phyloP scores from a whole-genome alignment of 2,797 vertebrate genomes.

The Peromyscus eremicus region DNA sequence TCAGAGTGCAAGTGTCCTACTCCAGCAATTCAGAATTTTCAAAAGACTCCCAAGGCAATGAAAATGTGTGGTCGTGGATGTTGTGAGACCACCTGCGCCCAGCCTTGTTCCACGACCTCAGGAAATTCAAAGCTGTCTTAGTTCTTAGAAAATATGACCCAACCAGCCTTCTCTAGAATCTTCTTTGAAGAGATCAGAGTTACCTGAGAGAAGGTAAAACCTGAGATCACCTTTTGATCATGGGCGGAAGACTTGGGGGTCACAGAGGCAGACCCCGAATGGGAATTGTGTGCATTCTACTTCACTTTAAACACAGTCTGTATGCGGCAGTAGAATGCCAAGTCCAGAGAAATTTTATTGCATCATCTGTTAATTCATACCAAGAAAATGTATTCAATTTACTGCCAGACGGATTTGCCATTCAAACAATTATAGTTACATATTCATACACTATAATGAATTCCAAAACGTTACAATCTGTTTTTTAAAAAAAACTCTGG shows the following conservation, averaged over 20 bases:
- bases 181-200: constrained; percentile 24
- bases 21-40: not conserved
- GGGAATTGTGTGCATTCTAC: not conserved
- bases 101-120: not conserved
- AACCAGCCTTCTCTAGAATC: not conserved
- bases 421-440: constrained; percentile 49
- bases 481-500: not conserved
- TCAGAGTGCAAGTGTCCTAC: not conserved
- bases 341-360: constrained; percentile 56
- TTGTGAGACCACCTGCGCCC: accelerated
- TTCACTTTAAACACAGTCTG: constrained; percentile 36
- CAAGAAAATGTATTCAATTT: constrained; percentile 43
- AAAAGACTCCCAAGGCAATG: not conserved
- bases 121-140: not conserved
- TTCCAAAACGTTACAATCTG: constrained; percentile 58
- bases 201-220: not conserved
- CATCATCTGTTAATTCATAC: constrained; percentile 58
- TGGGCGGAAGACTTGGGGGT: not conserved
- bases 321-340: constrained; percentile 21
- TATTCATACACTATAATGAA: constrained; percentile 6
- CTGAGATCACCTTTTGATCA: not conserved
- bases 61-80: too few species aligned
- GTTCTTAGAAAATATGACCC: not conserved
- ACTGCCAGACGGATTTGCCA: constrained; percentile 10
- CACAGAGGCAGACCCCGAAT: not conserved